phyloP scores from a whole-genome alignment of 2,113 vertebrate species.

The Triplophysa rosa region DNA sequence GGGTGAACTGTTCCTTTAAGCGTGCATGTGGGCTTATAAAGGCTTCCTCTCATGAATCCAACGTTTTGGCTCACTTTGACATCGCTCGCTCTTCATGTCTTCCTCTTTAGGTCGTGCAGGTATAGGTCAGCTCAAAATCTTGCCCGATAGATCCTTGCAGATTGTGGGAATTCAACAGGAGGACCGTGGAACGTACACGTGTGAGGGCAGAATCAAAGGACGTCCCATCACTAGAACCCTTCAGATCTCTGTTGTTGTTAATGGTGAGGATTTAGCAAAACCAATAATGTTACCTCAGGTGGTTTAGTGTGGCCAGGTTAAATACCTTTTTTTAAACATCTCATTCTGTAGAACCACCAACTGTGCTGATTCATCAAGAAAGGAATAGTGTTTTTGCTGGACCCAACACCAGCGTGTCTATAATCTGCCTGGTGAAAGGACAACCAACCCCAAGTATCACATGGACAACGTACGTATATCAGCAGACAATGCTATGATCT shows the following conservation, averaged over 20 bases:
- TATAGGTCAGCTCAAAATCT: conserved; percentile 39
- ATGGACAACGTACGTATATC: conserved; percentile 70
- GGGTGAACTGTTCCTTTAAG: not conserved
- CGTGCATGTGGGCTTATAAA: not conserved
- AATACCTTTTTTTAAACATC: not conserved
- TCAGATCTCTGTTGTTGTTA: conserved; percentile 69
- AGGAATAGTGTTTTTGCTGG: conserved; percentile 65
- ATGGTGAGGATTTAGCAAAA: conserved; percentile 59
- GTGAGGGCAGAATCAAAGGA: conserved; percentile 65
- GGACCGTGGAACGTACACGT: conserved; percentile 68
- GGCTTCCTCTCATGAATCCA: not conserved
- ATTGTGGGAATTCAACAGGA: conserved; percentile 60
- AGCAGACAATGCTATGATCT: not conserved
- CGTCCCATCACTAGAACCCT: conserved; percentile 1
- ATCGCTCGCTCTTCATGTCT: not conserved
- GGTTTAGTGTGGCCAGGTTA: not conserved
- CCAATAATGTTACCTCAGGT: not conserved
- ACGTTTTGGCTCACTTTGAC: not conserved
- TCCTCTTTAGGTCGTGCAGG: not conserved
- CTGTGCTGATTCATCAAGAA: conserved; percentile 52
- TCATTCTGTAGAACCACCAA: conserved; percentile 63
- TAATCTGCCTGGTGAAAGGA: conserved; percentile 70
- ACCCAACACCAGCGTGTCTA: conserved; percentile 63
- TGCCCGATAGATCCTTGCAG: conserved; percentile 54
- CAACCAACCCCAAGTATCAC: conserved; percentile 67